Conservation (phyloP, 2,113 vertebrate genomes). For the Meleagris gallopavo region DNA sequence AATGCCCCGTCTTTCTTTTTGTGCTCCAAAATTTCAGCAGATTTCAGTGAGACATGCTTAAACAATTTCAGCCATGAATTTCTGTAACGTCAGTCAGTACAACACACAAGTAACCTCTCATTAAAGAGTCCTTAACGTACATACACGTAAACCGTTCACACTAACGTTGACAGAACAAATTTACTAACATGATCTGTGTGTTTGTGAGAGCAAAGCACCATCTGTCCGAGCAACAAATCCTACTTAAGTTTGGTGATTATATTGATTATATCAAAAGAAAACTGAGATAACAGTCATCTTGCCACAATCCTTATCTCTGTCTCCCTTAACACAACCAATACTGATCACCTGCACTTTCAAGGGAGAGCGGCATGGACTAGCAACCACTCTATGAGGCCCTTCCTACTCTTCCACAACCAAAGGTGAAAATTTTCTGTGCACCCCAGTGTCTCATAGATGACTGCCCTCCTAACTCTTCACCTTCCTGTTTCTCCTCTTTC, state of each 20-base stretch:
- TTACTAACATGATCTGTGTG: background rate
- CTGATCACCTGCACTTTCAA: background rate
- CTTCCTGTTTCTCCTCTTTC: background rate
- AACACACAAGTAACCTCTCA: background rate
- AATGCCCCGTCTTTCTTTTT: background rate
- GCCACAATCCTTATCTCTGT: background rate
- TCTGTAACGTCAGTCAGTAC: background rate
- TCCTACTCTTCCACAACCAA: rapidly evolving
- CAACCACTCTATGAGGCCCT: background rate
- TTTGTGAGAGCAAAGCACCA: background rate
- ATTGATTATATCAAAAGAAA: background rate
- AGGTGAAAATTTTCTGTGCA: background rate
- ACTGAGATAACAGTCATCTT: background rate
- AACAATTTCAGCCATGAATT: background rate
- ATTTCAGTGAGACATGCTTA: background rate
- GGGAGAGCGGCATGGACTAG: background rate
- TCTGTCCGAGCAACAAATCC: background rate
- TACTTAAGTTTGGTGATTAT: background rate
- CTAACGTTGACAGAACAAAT: background rate
- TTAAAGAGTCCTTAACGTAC: background rate
- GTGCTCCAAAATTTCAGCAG: background rate
- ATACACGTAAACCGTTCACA: background rate
- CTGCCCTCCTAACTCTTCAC: background rate
- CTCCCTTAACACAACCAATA: background rate
- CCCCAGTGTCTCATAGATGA: background rate